These are phyloP conservation scores for Vidua chalybeata DNA, from an alignment of 2,113 vertebrate species.

Conservation along the genomic window DNA sequence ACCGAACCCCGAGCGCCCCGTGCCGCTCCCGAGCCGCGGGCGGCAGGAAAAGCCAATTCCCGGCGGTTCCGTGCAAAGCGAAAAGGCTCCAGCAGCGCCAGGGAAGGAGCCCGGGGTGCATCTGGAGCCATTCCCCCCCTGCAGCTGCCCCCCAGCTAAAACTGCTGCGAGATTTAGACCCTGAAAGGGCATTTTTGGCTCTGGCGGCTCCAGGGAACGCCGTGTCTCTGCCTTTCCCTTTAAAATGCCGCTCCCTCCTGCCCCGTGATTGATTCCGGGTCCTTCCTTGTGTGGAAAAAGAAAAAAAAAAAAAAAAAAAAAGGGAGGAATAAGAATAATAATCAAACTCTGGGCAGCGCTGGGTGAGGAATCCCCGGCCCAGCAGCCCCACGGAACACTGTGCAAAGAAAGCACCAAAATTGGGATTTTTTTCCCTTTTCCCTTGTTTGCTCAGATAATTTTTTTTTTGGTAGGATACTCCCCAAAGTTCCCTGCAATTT, in stretches of 20 bases:
- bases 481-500: background rate
- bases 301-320: background rate
- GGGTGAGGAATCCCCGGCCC: background rate
- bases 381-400: background rate
- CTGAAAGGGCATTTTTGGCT: conserved; percentile 43
- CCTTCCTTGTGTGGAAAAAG: background rate
- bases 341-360: background rate
- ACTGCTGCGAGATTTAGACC: background rate
- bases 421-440: fast-evolving
- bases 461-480: background rate
- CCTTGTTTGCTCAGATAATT: no score
- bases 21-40: background rate
- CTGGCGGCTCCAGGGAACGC: background rate
- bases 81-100: background rate
- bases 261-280: conserved; percentile 35
- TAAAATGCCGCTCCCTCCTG: conserved; percentile 36
- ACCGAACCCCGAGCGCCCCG: background rate
- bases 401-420: background rate
- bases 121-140: background rate
- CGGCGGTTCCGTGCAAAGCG: no score
- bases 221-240: conserved; percentile 30
- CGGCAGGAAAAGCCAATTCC: background rate
- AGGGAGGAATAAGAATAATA: background rate
- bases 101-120: background rate
- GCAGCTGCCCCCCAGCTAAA: background rate